Conservation (phyloP, 2,113 vertebrate species). For the Propithecus coquereli region DNA sequence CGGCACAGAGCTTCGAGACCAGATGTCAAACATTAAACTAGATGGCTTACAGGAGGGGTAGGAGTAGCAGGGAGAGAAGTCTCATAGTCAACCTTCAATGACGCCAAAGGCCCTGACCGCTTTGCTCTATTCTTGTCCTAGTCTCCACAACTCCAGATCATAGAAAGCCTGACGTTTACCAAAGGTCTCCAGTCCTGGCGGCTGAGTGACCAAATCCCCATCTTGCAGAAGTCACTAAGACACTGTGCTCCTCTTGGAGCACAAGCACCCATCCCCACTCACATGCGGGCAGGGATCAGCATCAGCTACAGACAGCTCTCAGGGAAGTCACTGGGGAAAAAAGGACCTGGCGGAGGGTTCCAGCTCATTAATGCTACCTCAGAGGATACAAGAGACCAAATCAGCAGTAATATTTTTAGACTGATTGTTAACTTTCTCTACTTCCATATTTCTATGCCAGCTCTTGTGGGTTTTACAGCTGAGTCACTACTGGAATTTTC, state of each 20-base stretch:
- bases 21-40: not conserved
- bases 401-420: conserved; percentile 84
- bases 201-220: not conserved
- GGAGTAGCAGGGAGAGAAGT: not conserved
- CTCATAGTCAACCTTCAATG: not conserved
- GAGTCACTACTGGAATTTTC: conserved; percentile 83
- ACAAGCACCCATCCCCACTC: conserved; percentile 15
- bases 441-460: conserved; percentile 78
- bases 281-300: accelerated
- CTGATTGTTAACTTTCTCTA: conserved; percentile 75
- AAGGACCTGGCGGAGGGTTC: conserved; percentile 50
- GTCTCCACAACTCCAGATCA: not conserved
- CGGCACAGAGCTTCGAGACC: not conserved
- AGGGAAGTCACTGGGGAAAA: not conserved
- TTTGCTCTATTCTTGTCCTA: not conserved
- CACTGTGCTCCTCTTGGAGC: not conserved
- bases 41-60: not conserved
- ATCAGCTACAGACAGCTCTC: not conserved
- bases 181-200: not conserved
- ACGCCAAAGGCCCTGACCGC: not conserved
- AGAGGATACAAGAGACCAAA: conserved; percentile 75
- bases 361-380: conserved; percentile 74
- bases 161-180: not conserved
- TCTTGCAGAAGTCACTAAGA: not conserved
- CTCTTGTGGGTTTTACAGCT: conserved; percentile 76